Evolutionary conservation across 2,888 invertebrate genomes (phyloP), one percentile per base, ranked within the genome.

Genomic region (Philaethria dido): DNA sequence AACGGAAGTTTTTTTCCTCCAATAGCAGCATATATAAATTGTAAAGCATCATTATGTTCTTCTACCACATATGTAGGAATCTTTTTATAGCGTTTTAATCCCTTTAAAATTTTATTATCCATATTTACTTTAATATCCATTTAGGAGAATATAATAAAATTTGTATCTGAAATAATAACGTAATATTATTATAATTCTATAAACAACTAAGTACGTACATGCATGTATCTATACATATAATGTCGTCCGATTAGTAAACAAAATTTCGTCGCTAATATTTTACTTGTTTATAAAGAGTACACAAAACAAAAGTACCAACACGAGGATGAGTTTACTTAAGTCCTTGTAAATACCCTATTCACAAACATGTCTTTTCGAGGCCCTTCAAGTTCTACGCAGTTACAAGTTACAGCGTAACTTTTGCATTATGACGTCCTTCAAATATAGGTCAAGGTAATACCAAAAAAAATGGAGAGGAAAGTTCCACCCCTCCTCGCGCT

Each of bases 1-100:
- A 97, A 86, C 0, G 97, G 97, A 69, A 98, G 92, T 84, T 96
- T 95, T 79, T 96, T 97, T 2, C 96, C 95, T 54, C 96, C 97
- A 74, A 97, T 94, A 73, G 95, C 95, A 1, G 96, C 94, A 83
- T 97, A 96, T 74, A 97, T 95, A 81, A 95, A 96, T 72, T 95
- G 95, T 72, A 97, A 84, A 22, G 95, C 96, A 77, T 97, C 96
- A 84, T 97, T 94, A 85, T 97, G 97, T 77, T 95, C 95, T 79
- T 97, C 97, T 1, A 96, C 97, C 22, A 97, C 93, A 81, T 95
- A 95, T 70, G 97, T 93, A 16, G 97, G 97, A 63, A 96, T 95
- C 82, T 94, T 94, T 83, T 93, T 93, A 80, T 93, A 94, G 70
- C 85, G 86, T 78, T 94, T 95, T 47, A 77, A 68, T 8, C 18